phyloP scores from a whole-genome alignment of 2,888 invertebrate genomes.

The Epinotia brunnichana region DNA sequence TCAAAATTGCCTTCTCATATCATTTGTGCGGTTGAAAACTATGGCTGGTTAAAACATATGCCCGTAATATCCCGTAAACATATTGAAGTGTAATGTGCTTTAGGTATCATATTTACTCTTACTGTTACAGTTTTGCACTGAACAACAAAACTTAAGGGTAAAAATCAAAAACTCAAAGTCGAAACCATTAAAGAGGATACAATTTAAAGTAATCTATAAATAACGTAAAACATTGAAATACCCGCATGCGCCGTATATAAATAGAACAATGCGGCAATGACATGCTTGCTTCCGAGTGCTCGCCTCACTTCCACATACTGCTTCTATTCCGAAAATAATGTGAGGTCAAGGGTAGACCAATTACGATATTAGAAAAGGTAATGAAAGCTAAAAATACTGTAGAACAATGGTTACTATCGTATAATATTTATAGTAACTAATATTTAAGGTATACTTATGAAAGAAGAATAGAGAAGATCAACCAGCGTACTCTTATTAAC shows the following conservation, averaged over 20 bases:
- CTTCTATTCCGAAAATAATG: constrained; percentile 1
- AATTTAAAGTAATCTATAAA: constrained; percentile 32
- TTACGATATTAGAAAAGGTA: not conserved
- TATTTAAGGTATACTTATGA: too few relatives aligned
- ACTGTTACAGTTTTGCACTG: not conserved
- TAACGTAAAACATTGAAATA: constrained; percentile 39
- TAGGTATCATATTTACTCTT: not conserved
- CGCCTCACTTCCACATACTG: constrained; percentile 18
- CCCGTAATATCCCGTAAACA: too few relatives aligned
- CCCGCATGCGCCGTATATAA: constrained; percentile 43
- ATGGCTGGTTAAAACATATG: too few relatives aligned
- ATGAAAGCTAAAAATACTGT: not conserved
- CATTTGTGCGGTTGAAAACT: too few relatives aligned
- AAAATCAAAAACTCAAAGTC: not conserved
- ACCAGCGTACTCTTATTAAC: too few relatives aligned
- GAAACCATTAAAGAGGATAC: not conserved
- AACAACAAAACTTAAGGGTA: not conserved
- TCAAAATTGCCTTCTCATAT: too few relatives aligned
- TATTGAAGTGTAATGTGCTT: too few relatives aligned
- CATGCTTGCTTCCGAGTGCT: constrained; percentile 40
- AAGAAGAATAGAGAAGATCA: too few relatives aligned
- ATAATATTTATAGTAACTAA: not conserved
- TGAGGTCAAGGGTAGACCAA: constrained; percentile 6
- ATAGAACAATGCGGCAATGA: constrained; percentile 45
- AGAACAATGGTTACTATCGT: too few relatives aligned